Percentiles rank a stretch among this genome's conserved stretches.
Conservation (phyloP, 2,888 invertebrate species). For the Dynastes grantii region DNA sequence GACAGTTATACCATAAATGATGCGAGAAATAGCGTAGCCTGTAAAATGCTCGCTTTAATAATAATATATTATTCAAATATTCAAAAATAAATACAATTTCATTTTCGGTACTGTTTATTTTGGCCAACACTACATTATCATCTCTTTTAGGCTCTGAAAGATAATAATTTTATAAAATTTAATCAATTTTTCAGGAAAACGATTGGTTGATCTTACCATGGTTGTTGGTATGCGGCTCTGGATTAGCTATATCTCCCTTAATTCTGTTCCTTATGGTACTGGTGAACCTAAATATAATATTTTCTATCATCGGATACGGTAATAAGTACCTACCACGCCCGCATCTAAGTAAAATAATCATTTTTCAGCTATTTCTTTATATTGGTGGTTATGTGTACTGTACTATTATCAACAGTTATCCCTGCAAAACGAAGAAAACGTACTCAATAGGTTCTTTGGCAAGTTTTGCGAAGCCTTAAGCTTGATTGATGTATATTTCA, state of each 20-base stretch:
- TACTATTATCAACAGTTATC: neutral
- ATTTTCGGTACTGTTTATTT: no score
- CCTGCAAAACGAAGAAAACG: neutral
- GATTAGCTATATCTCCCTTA: neutral
- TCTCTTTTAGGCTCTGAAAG: no score
- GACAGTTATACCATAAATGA: no score
- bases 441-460: neutral
- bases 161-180: no score
- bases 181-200: constrained; percentile 2
- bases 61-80: no score
- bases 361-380: neutral
- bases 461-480: neutral
- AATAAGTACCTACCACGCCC: neutral
- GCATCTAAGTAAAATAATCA: neutral
- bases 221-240: neutral
- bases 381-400: neutral
- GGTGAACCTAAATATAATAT: neutral
- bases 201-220: constrained; percentile 5
- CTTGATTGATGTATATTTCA: neutral
- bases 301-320: neutral
- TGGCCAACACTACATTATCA: no score
- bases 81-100: no score
- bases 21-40: no score
- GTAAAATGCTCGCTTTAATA: no score
- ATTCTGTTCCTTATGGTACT: neutral